Evolutionary conservation across 2,888 invertebrate species (phyloP).

Genomic region (Petrophora chlorosata): DNA sequence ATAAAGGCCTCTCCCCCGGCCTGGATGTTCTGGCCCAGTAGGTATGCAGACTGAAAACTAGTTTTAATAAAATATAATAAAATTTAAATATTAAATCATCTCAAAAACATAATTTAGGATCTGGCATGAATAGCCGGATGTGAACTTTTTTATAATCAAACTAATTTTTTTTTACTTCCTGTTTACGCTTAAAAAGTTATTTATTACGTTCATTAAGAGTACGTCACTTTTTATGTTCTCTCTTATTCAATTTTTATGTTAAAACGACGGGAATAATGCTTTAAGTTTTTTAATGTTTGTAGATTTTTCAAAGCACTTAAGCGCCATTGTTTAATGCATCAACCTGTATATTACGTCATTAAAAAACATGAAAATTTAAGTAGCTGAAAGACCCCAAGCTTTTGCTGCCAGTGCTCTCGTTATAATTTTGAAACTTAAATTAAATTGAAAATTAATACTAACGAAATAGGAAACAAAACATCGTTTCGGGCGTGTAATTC

Average conservation of each 20-base stretch:
- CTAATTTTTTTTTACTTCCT: slow-evolving; percentile 33
- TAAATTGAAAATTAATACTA: too few species aligned
- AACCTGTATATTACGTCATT: not conserved
- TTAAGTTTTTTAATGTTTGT: slow-evolving; percentile 24
- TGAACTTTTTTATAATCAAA: slow-evolving; percentile 28
- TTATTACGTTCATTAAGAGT: slow-evolving; percentile 37
- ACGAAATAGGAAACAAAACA: too few species aligned
- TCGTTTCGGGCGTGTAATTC: too few species aligned
- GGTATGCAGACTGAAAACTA: too few species aligned
- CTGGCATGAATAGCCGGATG: slow-evolving; percentile 23
- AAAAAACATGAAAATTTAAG: too few species aligned
- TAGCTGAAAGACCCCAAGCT: too few species aligned
- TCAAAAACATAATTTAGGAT: slow-evolving; percentile 7
- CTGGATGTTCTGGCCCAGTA: too few species aligned
- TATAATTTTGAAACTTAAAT: too few species aligned
- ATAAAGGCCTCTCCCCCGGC: too few species aligned
- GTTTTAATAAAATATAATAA: too few species aligned
- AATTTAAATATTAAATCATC: too few species aligned
- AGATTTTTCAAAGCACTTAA: slow-evolving; percentile 4
- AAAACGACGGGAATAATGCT: slow-evolving; percentile 23
- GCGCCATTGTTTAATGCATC: slow-evolving; percentile 10
- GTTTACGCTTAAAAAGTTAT: slow-evolving; percentile 39
- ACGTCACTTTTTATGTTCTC: slow-evolving; percentile 26
- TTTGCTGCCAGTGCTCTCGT: too few species aligned
- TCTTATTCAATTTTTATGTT: slow-evolving; percentile 29